A percentile compares a stretch with the other conserved stretches of the same genome.
phyloP scores from a whole-genome alignment of 2,113 vertebrate species.

The Monopterus albus region DNA sequence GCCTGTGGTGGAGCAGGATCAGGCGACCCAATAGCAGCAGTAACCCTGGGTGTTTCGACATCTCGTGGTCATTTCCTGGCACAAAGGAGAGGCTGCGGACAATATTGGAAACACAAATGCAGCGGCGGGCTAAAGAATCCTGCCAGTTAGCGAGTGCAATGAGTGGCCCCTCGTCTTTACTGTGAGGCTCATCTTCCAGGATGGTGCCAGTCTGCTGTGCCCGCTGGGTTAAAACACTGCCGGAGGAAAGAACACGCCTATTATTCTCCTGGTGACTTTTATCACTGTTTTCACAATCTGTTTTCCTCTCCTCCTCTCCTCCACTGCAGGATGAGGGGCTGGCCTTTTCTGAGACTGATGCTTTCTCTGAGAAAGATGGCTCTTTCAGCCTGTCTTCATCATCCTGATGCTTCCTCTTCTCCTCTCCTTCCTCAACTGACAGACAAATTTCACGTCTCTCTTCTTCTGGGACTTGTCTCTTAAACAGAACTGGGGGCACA shows the following conservation, averaged over 20 bases:
- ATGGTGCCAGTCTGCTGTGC: slow-evolving; percentile 86
- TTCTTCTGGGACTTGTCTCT: slow-evolving; percentile 79
- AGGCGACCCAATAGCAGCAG: slow-evolving; percentile 95
- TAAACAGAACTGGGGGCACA: slow-evolving; percentile 74
- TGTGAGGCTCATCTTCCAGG: slow-evolving; percentile 97
- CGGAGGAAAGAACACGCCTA: slow-evolving; percentile 82
- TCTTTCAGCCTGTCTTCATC: slow-evolving; percentile 67
- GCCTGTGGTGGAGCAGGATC: slow-evolving; percentile 95
- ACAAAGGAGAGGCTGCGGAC: slow-evolving; percentile 98
- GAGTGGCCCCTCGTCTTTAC: slow-evolving; percentile 96
- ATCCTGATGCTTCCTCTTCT: slow-evolving; percentile 75
- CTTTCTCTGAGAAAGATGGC: slow-evolving; percentile 51
- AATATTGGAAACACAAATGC: slow-evolving; percentile 96
- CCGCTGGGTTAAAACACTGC: slow-evolving; percentile 77
- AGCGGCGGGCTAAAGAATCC: slow-evolving; percentile 95
- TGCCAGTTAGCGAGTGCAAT: slow-evolving; percentile 95
- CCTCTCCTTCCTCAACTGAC: slow-evolving; percentile 66
- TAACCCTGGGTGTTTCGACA: slow-evolving; percentile 97
- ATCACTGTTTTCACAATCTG: slow-evolving; percentile 24
- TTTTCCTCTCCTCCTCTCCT: slow-evolving; percentile 62
- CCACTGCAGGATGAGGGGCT: slow-evolving; percentile 24
- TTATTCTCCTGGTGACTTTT: slow-evolving; percentile 82
- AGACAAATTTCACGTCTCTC: slow-evolving; percentile 72
- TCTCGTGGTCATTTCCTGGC: slow-evolving; percentile 97
- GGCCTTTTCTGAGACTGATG: slow-evolving; percentile 37